Evolutionary conservation across 2,113 vertebrate genomes (phyloP).

Genomic region (Peucedramus taeniatus): DNA sequence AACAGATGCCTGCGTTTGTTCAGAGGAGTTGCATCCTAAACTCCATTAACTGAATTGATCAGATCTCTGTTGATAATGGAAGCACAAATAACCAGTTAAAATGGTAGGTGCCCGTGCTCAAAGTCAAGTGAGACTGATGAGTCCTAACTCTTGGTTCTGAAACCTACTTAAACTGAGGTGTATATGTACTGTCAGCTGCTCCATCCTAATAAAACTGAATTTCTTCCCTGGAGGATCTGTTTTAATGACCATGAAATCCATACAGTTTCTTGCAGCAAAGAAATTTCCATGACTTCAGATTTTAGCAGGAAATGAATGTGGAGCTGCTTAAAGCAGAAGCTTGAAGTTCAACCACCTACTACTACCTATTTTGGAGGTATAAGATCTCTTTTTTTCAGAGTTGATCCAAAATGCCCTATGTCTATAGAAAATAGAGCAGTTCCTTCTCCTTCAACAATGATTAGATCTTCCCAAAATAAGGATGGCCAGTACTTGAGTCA

Average conservation of each 20-base stretch:
- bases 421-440: not conserved
- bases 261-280: not conserved
- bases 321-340: not conserved
- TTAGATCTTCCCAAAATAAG: not conserved
- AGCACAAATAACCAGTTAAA: not conserved
- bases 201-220: not conserved
- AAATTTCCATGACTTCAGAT: not conserved
- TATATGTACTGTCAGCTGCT: not conserved
- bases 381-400: not conserved
- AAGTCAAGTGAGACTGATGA: not conserved
- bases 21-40: not conserved
- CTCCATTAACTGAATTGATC: not conserved
- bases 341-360: not conserved
- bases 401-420: not conserved
- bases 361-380: not conserved
- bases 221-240: not conserved
- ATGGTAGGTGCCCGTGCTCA: not conserved
- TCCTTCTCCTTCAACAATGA: not conserved
- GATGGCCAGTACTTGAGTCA: not conserved
- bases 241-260: not conserved
- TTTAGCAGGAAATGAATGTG: not conserved
- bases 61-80: not conserved
- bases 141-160: not conserved
- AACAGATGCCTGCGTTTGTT: not conserved
- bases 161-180: not conserved